Evolutionary conservation across 2,888 invertebrate species (phyloP), one percentile per base, ranked within the genome.

Genomic region (Globia sparganii): DNA sequence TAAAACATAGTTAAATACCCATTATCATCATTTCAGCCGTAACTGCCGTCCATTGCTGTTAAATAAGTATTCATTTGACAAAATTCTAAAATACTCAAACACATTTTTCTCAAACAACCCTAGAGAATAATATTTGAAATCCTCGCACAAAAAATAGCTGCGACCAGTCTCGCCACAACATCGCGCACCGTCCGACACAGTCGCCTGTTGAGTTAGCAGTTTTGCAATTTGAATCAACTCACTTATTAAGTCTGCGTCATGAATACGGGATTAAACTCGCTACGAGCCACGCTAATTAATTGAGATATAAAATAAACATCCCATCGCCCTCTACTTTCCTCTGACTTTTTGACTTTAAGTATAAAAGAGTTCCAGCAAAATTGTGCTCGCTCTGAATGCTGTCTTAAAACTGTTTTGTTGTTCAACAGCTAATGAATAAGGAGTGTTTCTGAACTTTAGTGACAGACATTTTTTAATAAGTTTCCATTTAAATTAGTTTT

Each of bases 191-290:
- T 37, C 67, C 70, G 67, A 75, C 75, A 75, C 72, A 68, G 80
- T 81, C 83, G 89, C 89, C 88, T 88, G 89, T 90, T 88, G 88
- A 89, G 87, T 90, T 86, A 86, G 87, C 90, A 90, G 88, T 91
- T 89, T 83, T 90, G 86, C 89, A 88, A 91, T 90, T 89, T 90
- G 89, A 90, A 88, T 89, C 89, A 88, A 90, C 87, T 90, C 88
- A 85, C 89, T 91, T 90, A 91, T 89, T 90, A 90, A 89, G 88
- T 87, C 87, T 80, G 80, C 82, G 89, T 86, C 89, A 90, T 90
- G 90, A 91, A 91, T 90, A 87, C 88, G 70, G 78, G 86, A 88
- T 88, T 88, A 85, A 84, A 87, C 81, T 85, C 77, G 77, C 81
- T 72, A 78, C 85, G 83, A 81, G 79, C 83, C 62, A 34, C 68